These are phyloP conservation scores for Cottoperca gobio DNA, from an alignment of 2,797 vertebrate species.

Conservation along the genomic window DNA sequence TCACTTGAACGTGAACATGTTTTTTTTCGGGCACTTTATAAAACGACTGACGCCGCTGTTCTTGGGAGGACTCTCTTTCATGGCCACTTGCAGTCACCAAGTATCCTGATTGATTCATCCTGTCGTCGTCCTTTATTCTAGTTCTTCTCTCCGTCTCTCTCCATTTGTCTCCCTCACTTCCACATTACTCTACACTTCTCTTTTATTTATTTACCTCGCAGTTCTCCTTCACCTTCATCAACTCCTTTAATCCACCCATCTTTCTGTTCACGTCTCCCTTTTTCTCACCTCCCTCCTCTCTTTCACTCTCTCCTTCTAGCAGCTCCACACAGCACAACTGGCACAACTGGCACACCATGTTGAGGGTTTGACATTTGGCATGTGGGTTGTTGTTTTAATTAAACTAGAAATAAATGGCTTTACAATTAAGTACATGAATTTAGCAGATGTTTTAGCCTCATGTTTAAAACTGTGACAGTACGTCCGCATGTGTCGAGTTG, in stretches of 20 bases:
- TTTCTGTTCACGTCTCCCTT: not conserved
- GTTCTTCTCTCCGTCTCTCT: conserved; percentile 1
- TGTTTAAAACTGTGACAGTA: too few species aligned
- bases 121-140: not conserved
- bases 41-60: not conserved
- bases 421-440: not conserved
- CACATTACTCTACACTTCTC: not conserved
- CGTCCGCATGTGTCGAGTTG: too few species aligned
- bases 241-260: not conserved
- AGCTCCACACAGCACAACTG: not conserved
- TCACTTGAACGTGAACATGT: not conserved
- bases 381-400: not conserved
- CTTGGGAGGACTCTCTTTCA: not conserved
- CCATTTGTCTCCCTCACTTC: not conserved
- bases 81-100: not conserved
- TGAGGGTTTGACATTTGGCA: conserved; percentile 1
- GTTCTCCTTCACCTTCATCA: conserved; percentile 3
- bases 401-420: not conserved
- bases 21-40: not conserved
- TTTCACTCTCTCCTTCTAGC: not conserved
- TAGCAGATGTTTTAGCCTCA: not conserved
- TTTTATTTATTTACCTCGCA: not conserved
- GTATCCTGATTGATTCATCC: not conserved
- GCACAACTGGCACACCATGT: not conserved
- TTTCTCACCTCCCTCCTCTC: not conserved